Conservation (phyloP, 2,888 invertebrate genomes). For the Clistopyga incitator region DNA sequence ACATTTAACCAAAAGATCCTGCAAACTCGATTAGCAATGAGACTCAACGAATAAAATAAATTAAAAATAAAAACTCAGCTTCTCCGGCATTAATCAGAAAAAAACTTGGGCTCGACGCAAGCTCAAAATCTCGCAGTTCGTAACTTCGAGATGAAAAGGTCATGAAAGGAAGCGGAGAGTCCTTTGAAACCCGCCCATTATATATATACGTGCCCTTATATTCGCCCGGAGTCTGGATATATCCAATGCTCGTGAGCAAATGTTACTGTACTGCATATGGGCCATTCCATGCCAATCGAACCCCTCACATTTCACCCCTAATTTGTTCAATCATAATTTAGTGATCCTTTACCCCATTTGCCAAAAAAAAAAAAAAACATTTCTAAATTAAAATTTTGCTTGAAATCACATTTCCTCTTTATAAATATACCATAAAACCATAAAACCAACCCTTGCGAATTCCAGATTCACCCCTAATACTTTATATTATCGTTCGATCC, state of each 20-base stretch:
- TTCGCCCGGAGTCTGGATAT: neutral
- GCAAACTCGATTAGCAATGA: neutral
- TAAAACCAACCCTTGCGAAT: no score
- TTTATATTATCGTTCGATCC: no score
- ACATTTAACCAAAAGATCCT: neutral
- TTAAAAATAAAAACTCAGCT: neutral
- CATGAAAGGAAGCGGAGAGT: conserved; percentile 24
- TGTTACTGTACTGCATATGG: neutral
- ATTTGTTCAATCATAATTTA: no score
- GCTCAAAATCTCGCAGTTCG: conserved; percentile 15
- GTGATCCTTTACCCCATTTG: no score
- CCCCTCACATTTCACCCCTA: no score
- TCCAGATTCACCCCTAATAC: no score
- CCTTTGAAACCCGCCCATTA: conserved; percentile 9
- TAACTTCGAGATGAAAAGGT: conserved; percentile 17
- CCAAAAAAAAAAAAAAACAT: no score
- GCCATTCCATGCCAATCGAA: no score
- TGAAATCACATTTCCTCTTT: no score
- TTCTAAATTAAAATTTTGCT: no score
- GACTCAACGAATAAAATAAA: neutral
- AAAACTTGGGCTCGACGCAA: conserved; percentile 35
- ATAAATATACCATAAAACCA: no score
- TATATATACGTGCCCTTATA: neutral
- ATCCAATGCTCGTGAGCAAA: neutral
- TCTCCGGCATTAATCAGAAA: neutral